These are phyloP conservation scores for Varanus salvator DNA, from an alignment of 2,113 vertebrate genomes.

Conservation along the genomic window DNA sequence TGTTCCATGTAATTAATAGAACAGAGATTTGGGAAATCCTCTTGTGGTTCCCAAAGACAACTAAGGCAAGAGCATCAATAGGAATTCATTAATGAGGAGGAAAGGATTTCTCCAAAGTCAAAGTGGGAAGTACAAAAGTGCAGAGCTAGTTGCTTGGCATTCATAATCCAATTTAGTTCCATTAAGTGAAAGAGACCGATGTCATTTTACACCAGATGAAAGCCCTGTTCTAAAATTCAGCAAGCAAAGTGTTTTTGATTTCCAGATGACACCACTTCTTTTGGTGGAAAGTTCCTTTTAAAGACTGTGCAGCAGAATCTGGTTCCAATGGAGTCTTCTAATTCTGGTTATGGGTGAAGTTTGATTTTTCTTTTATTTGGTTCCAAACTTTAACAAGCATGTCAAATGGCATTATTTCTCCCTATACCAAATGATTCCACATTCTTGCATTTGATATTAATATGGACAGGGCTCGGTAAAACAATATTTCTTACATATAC, in stretches of 20 bases:
- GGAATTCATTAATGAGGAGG: neutral
- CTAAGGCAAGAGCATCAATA: neutral
- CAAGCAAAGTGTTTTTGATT: neutral
- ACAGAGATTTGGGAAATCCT: neutral
- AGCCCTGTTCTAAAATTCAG: neutral
- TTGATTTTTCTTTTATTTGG: slow-evolving; percentile 14
- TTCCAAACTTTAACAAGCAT: slow-evolving; percentile 1
- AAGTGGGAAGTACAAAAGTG: neutral
- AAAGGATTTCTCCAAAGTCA: neutral
- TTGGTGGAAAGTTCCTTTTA: neutral
- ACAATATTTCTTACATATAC: neutral
- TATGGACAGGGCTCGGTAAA: slow-evolving; percentile 1
- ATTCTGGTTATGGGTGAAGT: neutral
- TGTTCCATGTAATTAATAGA: neutral
- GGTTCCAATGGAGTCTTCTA: neutral
- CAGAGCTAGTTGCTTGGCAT: neutral
- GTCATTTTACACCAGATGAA: neutral
- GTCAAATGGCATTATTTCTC: slow-evolving; percentile 19
- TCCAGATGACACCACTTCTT: slow-evolving; percentile 13
- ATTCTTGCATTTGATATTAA: neutral
- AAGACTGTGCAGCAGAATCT: slow-evolving; percentile 2
- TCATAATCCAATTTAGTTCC: neutral
- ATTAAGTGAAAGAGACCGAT: neutral
- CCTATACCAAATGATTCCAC: slow-evolving; percentile 7
- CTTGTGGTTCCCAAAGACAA: neutral